Conservation (phyloP, 30 jellyfish, hydroid and myxozoan genomes). For the Mastigias papua region DNA sequence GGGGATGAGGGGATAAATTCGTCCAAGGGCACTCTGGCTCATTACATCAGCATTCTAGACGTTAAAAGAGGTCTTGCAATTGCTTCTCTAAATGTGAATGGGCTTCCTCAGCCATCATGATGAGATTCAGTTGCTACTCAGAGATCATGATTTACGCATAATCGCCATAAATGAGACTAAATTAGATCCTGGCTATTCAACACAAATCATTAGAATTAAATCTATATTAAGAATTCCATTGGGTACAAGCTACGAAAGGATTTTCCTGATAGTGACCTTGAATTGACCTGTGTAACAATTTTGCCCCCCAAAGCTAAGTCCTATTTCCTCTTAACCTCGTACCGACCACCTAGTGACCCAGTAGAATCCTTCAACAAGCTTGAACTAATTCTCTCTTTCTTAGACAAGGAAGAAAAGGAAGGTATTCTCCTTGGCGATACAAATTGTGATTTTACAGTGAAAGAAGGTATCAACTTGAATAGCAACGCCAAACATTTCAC, state of each 20-base stretch:
- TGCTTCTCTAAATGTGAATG: slow-evolving; percentile 43
- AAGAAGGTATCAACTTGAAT: too few species aligned
- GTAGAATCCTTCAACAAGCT: slow-evolving; percentile 38
- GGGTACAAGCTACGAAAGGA: slow-evolving; percentile 26
- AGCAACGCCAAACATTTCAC: too few species aligned
- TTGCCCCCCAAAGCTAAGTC: slow-evolving; percentile 38
- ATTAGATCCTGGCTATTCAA: neutral
- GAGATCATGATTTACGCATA: neutral
- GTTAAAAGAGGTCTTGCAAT: slow-evolving; percentile 53
- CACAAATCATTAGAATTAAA: neutral
- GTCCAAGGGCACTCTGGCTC: neutral
- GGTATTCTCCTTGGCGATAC: too few species aligned
- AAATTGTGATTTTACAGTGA: too few species aligned
- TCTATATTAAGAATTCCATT: slow-evolving; percentile 26
- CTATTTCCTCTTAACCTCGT: slow-evolving; percentile 9
- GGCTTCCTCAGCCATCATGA: slow-evolving; percentile 48
- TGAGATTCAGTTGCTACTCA: slow-evolving; percentile 6
- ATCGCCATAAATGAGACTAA: slow-evolving; percentile 14
- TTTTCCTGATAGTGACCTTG: slow-evolving; percentile 37
- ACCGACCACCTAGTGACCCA: slow-evolving; percentile 64
- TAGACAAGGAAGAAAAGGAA: too few species aligned
- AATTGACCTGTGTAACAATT: slow-evolving; percentile 28
- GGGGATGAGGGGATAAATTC: neutral
- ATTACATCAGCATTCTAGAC: slow-evolving; percentile 57
- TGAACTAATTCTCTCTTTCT: slow-evolving; percentile 7